Conservation (phyloP, 1,140 invertebrate species). For the Penaeus chinensis region DNA sequence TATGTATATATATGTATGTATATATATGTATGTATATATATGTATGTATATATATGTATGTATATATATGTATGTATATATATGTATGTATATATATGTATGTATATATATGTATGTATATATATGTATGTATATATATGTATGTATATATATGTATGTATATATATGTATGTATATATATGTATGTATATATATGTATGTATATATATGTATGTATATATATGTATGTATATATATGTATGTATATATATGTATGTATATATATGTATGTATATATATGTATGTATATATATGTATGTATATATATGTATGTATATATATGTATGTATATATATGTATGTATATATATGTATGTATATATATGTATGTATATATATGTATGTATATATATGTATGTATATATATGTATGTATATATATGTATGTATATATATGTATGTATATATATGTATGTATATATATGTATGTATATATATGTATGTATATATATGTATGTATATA, state of each 20-base stretch:
- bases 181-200: background rate
- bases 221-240: constrained; percentile 2
- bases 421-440: constrained; percentile 10
- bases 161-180: constrained; percentile 6
- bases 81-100: constrained; percentile 10
- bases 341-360: constrained; percentile 5
- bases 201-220: constrained; percentile 15
- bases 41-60: constrained; percentile 7
- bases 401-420: constrained; percentile 1
- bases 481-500: constrained; percentile 18
- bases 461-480: background rate
- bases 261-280: constrained; percentile 13
- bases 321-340: constrained; percentile 1
- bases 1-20: constrained; percentile 2
- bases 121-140: constrained; percentile 1
- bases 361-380: constrained; percentile 10
- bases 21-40: constrained; percentile 10
- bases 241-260: constrained; percentile 5
- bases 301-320: constrained; percentile 10
- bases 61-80: constrained; percentile 1
- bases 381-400: constrained; percentile 8
- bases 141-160: constrained; percentile 13
- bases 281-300: constrained; percentile 1
- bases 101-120: constrained; percentile 7
- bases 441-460: constrained; percentile 7